Base-by-base conservation (phyloP, 2,888 invertebrate species). In the Sabellastarte sp. region DNA sequence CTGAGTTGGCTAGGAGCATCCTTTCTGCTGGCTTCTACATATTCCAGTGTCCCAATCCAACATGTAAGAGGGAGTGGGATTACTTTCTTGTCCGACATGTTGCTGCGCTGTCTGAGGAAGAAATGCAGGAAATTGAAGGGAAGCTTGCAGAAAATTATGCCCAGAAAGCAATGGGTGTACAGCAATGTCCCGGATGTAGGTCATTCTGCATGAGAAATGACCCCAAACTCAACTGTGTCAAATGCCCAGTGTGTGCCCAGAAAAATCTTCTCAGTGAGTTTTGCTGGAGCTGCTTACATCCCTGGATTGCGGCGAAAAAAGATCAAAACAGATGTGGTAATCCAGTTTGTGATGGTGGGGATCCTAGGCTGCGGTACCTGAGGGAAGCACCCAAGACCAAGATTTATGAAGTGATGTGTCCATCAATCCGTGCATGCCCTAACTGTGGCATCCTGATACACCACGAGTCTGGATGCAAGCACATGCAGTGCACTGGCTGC, bases 21-120 rank as follows among this genome's bases (percentile, higher is more conserved):
- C 53, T 53, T 15, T 10, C 10, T 5, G 15, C 5, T 20, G 53
- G 53, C 4, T 20, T n/a, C 15, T 53, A n/a, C 53, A 26, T 26
- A 53, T 53, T 53, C 28, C 26, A 5, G 15, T 53, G 53, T 26
- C 53, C 53, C 5, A 53, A 53, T 53, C 15, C 5, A 26, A 10
- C 4, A 5, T 53, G 53, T 26, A 24, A 15, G 5, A 26, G 4
- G 5, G 5, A 5, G 26, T 53, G 53, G 53, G 24, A 53, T 10
- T 53, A 53, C 53, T 53, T 53, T 26, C 20, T n/a, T 10, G 53
- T 53, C 4, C 53, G 53, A 24, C 53, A 53, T 26, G 53, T 53
- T 15, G 53, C 53, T 53, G 10, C 20, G 15, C 53, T 53, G 53
- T n/a, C 53, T 24, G 24, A 5, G 53, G 5, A 15, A 26, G 53